Evolutionary conservation across 92 coral and sea anemone species (phyloP).

Genomic region (Virgularia gustaviana): DNA sequence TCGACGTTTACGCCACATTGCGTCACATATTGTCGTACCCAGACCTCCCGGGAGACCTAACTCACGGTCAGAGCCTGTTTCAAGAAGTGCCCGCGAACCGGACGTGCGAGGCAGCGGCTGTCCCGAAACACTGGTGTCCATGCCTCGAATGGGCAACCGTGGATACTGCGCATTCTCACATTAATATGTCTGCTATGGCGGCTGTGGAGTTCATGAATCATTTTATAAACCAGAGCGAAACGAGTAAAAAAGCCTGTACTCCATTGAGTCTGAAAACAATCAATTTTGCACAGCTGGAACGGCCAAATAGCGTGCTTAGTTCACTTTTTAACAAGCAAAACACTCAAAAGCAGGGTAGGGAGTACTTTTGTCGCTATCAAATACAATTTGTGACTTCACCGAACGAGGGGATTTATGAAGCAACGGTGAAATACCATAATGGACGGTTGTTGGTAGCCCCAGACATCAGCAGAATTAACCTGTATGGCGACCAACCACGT

Average conservation of each 20-base stretch:
- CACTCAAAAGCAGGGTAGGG: slow-evolving; percentile 41
- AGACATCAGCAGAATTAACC: slow-evolving; percentile 60
- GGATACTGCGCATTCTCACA: slow-evolving; percentile 44
- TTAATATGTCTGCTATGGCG: slow-evolving; percentile 48
- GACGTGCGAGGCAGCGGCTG: slow-evolving; percentile 68
- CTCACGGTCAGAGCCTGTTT: slow-evolving; percentile 71
- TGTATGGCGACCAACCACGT: slow-evolving; percentile 59
- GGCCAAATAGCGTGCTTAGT: slow-evolving; percentile 64
- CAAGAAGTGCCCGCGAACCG: slow-evolving; percentile 55
- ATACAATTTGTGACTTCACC: slow-evolving; percentile 72
- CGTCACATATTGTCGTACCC: slow-evolving; percentile 79
- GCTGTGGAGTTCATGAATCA: slow-evolving; percentile 61
- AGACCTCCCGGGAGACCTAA: slow-evolving; percentile 55
- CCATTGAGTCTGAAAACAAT: slow-evolving; percentile 50
- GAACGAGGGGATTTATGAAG: slow-evolving; percentile 68
- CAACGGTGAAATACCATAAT: slow-evolving; percentile 55
- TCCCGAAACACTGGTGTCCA: slow-evolving; percentile 84
- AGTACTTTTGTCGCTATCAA: slow-evolving; percentile 58
- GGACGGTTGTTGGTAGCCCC: slow-evolving; percentile 39
- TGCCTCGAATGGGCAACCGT: slow-evolving; percentile 76
- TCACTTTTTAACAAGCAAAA: too few relatives aligned
- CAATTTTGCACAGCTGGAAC: slow-evolving; percentile 60
- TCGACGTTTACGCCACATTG: slow-evolving; percentile 78
- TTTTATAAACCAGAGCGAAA: slow-evolving; percentile 33
- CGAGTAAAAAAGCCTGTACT: slow-evolving; percentile 39